phyloP scores from a whole-genome alignment of 2,113 vertebrate species.

The Onychostruthus taczanowskii region DNA sequence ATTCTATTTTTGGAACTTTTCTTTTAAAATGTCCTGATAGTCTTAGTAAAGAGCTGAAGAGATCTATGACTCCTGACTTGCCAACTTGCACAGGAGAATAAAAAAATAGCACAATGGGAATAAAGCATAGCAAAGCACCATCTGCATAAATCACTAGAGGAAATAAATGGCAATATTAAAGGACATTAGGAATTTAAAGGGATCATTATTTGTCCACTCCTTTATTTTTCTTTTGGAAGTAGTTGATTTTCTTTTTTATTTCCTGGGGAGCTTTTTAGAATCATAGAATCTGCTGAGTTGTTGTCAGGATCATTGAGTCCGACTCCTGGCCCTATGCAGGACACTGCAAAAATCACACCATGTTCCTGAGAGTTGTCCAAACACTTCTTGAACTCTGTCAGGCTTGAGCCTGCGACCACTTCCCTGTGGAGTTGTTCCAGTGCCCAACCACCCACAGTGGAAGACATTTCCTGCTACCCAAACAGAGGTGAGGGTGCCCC shows the following conservation, averaged over 20 bases:
- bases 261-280: background rate
- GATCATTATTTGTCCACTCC: background rate
- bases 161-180: background rate
- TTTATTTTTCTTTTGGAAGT: background rate
- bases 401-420: background rate
- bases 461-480: background rate
- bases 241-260: background rate
- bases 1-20: background rate
- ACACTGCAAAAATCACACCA: no score
- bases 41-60: background rate
- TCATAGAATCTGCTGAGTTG: background rate
- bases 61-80: background rate
- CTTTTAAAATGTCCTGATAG: background rate
- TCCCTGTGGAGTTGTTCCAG: background rate
- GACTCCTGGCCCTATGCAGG: background rate
- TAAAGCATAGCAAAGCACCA: background rate
- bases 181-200: fast-evolving
- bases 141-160: background rate
- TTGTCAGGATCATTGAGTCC: background rate
- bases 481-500: fast-evolving
- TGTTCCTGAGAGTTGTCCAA: no score
- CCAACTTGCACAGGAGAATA: background rate
- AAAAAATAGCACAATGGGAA: background rate
- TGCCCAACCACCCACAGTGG: background rate
- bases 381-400: fast-evolving